Evolutionary conservation across 2,797 vertebrate genomes (phyloP), one percentile per base, ranked within the genome.

Genomic region (Fringilla coelebs): DNA sequence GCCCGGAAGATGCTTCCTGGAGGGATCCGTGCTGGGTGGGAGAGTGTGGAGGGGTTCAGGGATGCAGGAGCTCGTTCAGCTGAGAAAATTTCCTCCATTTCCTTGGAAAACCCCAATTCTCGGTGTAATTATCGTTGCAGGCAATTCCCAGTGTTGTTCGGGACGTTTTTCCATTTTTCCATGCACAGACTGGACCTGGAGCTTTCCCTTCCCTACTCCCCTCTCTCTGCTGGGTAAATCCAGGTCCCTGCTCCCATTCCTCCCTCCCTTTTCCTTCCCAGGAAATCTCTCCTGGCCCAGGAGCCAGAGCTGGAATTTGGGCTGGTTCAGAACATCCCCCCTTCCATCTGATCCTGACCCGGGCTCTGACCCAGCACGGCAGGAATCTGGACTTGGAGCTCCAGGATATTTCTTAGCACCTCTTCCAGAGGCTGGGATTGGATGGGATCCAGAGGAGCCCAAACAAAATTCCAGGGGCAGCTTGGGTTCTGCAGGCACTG

Each of bases 381-480:
- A 0, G 45, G 72, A 90, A 48, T 32, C 48, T 3, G 48, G 26
- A 9, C 32, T 24, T 21, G 26, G 17, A 68, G 51, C 58, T 18
- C n/a, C 4, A 1, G 48, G 68, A 3, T 74, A 26, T 75, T 89
- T 65, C 49, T 67, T 13, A 71, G 52, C 4, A 0, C 41, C 61
- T 19, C 57, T 75, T 93, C 83, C 61, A 83, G 68, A 61, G 72
- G 36, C 46, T 80, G 82, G 18, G 82, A 55, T 32, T 49, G 82
- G 91, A 81, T 58, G 76, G 65, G 88, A 85, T 88, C 73, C 91
- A 86, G 66, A 91, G 70, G 58, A 88, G 41, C 46, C 61, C 81
- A 19, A 22, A 52, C 11, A 32, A 40, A 94, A 74, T 58, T 85
- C 62, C 77, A n/a, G 9, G 40, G 48, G 45, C 34, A 71, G 19